Conservation (phyloP, 2,113 vertebrate genomes). For the Prietella phreatophila region DNA sequence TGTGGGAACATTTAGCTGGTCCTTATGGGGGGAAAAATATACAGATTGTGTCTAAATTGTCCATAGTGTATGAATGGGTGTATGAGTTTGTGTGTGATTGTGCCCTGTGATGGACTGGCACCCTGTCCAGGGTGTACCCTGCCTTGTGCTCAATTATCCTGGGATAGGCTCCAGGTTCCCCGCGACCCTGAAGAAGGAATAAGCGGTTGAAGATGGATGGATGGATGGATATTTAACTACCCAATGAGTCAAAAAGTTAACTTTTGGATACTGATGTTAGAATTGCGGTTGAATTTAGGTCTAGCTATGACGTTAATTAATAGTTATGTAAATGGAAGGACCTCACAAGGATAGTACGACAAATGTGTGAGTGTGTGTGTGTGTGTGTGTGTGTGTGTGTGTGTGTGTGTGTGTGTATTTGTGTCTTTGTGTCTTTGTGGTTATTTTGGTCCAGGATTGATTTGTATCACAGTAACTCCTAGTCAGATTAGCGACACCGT, state of each 20-base stretch:
- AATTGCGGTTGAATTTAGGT: neutral
- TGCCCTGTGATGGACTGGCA: no score
- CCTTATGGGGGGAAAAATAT: no score
- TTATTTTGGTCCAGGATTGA: conserved; percentile 37
- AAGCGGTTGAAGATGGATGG: no score
- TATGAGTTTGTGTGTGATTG: no score
- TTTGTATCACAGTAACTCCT: conserved; percentile 30
- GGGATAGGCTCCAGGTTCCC: no score
- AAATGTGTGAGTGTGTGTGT: neutral
- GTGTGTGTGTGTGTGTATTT: neutral
- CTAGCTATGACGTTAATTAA: neutral
- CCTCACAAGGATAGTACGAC: neutral
- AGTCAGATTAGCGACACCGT: conserved; percentile 51
- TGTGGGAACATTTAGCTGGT: neutral
- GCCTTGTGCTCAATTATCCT: no score
- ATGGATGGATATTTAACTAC: neutral
- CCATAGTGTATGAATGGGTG: no score
- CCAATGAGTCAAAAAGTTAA: neutral
- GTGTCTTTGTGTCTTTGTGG: conserved; percentile 11
- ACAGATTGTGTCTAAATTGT: no score
- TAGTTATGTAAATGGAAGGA: neutral
- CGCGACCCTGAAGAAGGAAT: no score
- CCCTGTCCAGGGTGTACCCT: no score
- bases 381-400: neutral
- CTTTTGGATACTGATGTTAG: neutral